phyloP scores from a whole-genome alignment of 23 tunicate genomes.

The Corella eumyota region DNA sequence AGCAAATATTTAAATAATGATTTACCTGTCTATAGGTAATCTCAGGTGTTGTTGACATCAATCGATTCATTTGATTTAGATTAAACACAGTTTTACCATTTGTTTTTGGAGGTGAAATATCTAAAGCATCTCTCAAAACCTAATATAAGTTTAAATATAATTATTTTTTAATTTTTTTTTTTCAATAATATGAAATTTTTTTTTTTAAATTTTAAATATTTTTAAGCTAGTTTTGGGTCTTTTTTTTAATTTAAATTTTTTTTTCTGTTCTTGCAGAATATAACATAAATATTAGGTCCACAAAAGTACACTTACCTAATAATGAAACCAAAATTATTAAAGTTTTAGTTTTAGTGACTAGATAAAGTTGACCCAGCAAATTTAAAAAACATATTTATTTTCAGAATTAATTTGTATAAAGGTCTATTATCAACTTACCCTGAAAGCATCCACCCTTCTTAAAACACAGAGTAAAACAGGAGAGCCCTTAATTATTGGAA shows the following conservation, averaged over 20 bases:
- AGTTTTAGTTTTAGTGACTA: not conserved
- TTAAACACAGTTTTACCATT: not conserved
- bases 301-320: too few relatives aligned
- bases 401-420: not conserved
- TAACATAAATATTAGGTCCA: not conserved
- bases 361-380: not conserved
- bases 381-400: not conserved
- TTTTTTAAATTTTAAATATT: not conserved
- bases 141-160: not conserved
- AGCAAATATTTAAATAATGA: too few relatives aligned
- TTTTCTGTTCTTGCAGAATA: slow-evolving; percentile 1
- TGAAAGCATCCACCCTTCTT: slow-evolving; percentile 66
- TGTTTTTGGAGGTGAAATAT: not conserved
- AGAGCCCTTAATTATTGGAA: slow-evolving; percentile 7
- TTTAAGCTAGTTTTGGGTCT: not conserved
- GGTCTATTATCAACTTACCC: slow-evolving; percentile 30
- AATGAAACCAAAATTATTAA: too few relatives aligned
- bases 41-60: slow-evolving; percentile 54
- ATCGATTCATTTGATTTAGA: not conserved
- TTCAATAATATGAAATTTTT: not conserved
- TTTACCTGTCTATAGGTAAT: slow-evolving; percentile 58
- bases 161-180: not conserved
- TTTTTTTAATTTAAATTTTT: not conserved
- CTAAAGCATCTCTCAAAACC: slow-evolving; percentile 5
- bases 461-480: slow-evolving; percentile 42